These are phyloP conservation scores for Linhomoeus sp. DNA, from an alignment of 2,888 invertebrate genomes.

Conservation along the genomic window DNA sequence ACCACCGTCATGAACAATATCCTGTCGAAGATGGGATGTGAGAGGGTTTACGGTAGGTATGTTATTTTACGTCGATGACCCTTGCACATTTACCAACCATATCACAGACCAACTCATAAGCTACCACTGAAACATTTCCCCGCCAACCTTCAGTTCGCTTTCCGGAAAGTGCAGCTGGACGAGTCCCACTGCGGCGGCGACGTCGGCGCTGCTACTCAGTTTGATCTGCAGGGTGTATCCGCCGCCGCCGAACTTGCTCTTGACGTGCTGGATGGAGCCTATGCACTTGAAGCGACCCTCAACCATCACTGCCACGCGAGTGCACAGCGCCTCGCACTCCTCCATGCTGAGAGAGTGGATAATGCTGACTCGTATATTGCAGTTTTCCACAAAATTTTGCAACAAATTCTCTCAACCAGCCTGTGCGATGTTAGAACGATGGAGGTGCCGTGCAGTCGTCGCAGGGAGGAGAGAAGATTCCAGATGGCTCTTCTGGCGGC, in stretches of 20 bases:
- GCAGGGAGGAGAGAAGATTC: constrained; percentile 45
- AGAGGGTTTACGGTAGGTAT: too few relatives aligned
- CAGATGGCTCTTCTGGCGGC: constrained; percentile 40
- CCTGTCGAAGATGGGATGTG: too few relatives aligned
- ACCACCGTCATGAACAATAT: too few relatives aligned
- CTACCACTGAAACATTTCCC: too few relatives aligned
- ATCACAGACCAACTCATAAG: too few relatives aligned
- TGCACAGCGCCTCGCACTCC: constrained; percentile 61
- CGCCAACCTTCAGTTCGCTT: constrained; percentile 42
- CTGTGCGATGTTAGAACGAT: constrained; percentile 1
- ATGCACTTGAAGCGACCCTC: constrained; percentile 50
- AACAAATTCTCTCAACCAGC: background rate
- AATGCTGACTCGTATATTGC: background rate
- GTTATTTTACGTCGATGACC: too few relatives aligned
- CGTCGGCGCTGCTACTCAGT: constrained; percentile 18
- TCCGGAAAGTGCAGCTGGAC: constrained; percentile 37
- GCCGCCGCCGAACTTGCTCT: constrained; percentile 48
- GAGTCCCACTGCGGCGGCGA: constrained; percentile 15
- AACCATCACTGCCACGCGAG: constrained; percentile 54
- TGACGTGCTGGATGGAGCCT: constrained; percentile 50
- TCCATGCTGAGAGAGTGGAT: constrained; percentile 45
- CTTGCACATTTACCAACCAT: too few relatives aligned
- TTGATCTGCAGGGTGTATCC: constrained; percentile 43
- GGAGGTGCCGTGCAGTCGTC: background rate
- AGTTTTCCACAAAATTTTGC: background rate